Evolutionary conservation across 2,113 vertebrate species (phyloP).

Genomic region (Sceloporus tristichus): DNA sequence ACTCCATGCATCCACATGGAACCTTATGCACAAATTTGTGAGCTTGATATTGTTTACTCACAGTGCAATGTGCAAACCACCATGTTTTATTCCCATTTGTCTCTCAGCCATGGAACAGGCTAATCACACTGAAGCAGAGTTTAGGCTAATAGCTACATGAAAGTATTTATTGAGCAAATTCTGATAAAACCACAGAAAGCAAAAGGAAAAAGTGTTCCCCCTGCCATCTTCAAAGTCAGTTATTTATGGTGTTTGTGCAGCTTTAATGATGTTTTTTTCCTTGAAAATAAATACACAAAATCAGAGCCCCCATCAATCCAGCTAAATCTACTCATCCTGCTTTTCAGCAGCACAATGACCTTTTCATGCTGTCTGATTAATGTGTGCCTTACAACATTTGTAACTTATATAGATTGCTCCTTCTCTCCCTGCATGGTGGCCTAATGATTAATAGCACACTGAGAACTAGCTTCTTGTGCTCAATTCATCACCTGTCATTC

Average conservation of each 20-base stretch:
- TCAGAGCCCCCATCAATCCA: constrained; percentile 71
- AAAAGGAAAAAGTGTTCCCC: neutral
- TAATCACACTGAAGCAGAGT: neutral
- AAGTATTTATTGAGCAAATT: constrained; percentile 24
- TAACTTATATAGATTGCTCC: constrained; percentile 78
- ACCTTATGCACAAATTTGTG: neutral
- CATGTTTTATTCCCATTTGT: neutral
- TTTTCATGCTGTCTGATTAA: constrained; percentile 76
- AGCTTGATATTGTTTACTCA: neutral
- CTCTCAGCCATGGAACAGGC: neutral
- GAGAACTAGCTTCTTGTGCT: constrained; percentile 70
- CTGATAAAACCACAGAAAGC: constrained; percentile 3
- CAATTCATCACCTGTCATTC: constrained; percentile 82
- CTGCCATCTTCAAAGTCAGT: neutral
- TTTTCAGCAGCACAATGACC: constrained; percentile 71
- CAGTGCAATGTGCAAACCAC: neutral
- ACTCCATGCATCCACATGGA: neutral
- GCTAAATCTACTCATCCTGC: constrained; percentile 54
- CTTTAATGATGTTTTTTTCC: constrained; percentile 6
- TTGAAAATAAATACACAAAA: constrained; percentile 68
- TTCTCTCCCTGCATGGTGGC: constrained; percentile 67
- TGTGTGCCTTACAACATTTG: constrained; percentile 65
- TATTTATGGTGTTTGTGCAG: constrained; percentile 56
- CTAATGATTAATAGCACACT: constrained; percentile 75
- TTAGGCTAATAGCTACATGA: neutral